These are phyloP conservation scores for Hippoglossus stenolepis DNA, from an alignment of 2,113 vertebrate genomes.

Conservation along the genomic window DNA sequence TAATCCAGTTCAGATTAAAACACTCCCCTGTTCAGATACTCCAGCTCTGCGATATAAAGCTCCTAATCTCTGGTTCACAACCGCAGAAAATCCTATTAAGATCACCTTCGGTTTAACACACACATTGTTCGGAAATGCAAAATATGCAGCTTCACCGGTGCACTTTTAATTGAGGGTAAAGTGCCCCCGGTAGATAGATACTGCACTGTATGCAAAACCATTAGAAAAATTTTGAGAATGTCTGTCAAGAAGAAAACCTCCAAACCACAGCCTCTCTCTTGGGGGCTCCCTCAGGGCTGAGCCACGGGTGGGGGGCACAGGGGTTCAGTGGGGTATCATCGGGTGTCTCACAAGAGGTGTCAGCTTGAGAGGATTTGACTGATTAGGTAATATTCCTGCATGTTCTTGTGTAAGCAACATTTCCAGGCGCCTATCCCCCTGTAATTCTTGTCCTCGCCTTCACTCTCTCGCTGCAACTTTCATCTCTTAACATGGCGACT, in stretches of 20 bases:
- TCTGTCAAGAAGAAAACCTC: slow-evolving; percentile 78
- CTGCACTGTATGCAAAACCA: slow-evolving; percentile 79
- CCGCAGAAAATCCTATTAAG: slow-evolving; percentile 86
- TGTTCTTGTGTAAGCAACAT: slow-evolving; percentile 86
- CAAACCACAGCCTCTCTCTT: slow-evolving; percentile 74
- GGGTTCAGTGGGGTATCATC: slow-evolving; percentile 66
- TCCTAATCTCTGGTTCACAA: slow-evolving; percentile 86
- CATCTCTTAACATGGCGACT: slow-evolving; percentile 81
- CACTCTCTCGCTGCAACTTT: slow-evolving; percentile 73
- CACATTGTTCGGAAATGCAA: slow-evolving; percentile 84
- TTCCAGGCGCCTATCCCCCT: slow-evolving; percentile 74
- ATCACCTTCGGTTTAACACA: slow-evolving; percentile 85
- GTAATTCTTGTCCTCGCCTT: slow-evolving; percentile 79
- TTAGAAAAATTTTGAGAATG: slow-evolving; percentile 75
- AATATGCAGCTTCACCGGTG: slow-evolving; percentile 79
- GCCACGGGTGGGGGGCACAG: slow-evolving; percentile 66
- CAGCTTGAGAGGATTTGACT: slow-evolving; percentile 86
- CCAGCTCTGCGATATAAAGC: slow-evolving; percentile 77
- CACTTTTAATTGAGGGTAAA: slow-evolving; percentile 84
- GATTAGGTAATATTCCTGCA: slow-evolving; percentile 85
- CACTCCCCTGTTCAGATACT: slow-evolving; percentile 74
- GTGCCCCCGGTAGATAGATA: slow-evolving; percentile 66
- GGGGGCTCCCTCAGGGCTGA: slow-evolving; percentile 81
- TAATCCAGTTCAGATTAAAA: slow-evolving; percentile 83
- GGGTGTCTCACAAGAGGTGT: slow-evolving; percentile 79